These are phyloP conservation scores for Ceratina japonica DNA, from an alignment of 1,140 invertebrate genomes.

Conservation along the genomic window DNA sequence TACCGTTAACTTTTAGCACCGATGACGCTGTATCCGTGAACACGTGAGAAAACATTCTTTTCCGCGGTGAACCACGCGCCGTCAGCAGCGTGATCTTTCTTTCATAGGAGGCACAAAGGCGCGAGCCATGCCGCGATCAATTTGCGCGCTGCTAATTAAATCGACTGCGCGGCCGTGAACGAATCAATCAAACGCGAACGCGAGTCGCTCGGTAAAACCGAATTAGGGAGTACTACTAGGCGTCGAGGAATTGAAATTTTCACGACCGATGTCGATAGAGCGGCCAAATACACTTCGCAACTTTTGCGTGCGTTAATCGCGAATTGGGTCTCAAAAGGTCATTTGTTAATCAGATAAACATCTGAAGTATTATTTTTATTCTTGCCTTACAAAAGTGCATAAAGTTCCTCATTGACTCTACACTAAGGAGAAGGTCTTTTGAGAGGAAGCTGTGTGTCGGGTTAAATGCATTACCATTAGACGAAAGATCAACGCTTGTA, in stretches of 20 bases:
- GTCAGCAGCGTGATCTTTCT: neutral
- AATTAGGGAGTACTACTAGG: neutral
- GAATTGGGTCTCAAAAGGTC: no score
- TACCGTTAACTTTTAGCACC: conserved; percentile 61
- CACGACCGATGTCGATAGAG: neutral
- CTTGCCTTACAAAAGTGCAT: neutral
- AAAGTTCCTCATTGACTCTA: no score
- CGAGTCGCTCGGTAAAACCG: neutral
- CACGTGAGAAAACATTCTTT: conserved; percentile 59
- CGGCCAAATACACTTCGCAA: conserved; percentile 4
- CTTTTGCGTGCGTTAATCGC: no score
- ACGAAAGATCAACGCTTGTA: conserved; percentile 16
- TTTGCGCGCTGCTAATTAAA: conserved; percentile 26
- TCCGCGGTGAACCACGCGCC: conserved; percentile 1
- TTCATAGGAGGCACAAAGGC: neutral
- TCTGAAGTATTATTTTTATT: no score
- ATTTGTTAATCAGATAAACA: no score
- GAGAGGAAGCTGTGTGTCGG: no score
- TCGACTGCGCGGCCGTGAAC: neutral
- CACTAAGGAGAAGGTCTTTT: no score
- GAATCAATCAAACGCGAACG: conserved; percentile 5
- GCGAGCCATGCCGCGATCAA: neutral
- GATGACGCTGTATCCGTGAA: conserved; percentile 54
- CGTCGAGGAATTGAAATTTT: neutral
- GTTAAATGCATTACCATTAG: no score